Evolutionary conservation across 2,888 invertebrate genomes (phyloP).

Genomic region (Drosophila nr. fundita): DNA sequence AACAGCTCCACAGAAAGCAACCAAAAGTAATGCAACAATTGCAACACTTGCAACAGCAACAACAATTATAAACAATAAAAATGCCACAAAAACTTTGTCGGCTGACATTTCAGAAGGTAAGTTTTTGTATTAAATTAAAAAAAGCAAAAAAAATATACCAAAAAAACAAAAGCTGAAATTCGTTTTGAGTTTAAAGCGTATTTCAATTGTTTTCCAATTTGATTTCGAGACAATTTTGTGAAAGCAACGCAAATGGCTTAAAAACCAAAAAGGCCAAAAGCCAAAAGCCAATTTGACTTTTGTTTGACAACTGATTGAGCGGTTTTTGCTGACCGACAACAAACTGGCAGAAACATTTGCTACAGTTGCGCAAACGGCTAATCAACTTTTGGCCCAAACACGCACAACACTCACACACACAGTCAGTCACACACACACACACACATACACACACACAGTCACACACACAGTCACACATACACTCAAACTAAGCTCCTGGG

Average conservation of each 20-base stretch:
- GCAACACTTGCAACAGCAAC: not conserved
- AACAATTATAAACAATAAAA: conserved; percentile 42
- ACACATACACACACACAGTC: not conserved
- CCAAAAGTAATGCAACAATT: conserved; percentile 32
- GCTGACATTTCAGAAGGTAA: conserved; percentile 59
- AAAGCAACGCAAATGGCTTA: conserved; percentile 52
- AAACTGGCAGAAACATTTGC: conserved; percentile 32
- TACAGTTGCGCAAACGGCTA: conserved; percentile 36
- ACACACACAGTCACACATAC: not conserved
- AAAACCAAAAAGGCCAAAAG: conserved; percentile 1
- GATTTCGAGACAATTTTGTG: conserved; percentile 38
- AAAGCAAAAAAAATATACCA: not conserved
- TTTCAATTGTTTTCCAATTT: conserved; percentile 37
- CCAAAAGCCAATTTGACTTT: conserved; percentile 50
- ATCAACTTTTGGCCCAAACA: conserved; percentile 28
- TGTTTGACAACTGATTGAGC: conserved; percentile 44
- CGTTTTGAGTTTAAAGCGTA: not conserved
- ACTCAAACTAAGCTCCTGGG: conserved; percentile 51
- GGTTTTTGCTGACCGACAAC: not conserved
- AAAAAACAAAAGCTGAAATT: conserved; percentile 19
- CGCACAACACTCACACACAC: not conserved
- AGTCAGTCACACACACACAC: not conserved
- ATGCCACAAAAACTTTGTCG: conserved; percentile 34
- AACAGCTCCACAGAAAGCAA: conserved; percentile 16
- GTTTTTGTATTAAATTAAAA: conserved; percentile 20